phyloP scores from a whole-genome alignment of 2,797 vertebrate species.

The Poeciliopsis turneri region DNA sequence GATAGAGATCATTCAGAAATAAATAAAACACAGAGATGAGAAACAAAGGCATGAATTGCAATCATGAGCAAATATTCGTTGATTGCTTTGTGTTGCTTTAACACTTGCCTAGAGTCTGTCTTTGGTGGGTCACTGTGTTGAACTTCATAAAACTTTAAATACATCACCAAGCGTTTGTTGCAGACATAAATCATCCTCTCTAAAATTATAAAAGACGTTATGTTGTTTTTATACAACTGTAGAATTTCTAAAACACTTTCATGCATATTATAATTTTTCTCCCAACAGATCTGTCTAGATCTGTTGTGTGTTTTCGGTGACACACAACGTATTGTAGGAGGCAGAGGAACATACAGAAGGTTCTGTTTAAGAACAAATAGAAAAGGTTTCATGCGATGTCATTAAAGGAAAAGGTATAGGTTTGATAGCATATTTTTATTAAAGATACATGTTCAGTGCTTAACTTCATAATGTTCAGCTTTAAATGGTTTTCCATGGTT shows the following conservation, averaged over 20 bases:
- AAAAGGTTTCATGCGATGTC: no score
- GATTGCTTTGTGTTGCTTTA: background rate
- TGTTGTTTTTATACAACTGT: background rate
- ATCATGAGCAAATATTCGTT: background rate
- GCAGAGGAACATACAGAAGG: no score
- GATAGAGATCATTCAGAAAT: background rate
- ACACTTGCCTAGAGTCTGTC: background rate
- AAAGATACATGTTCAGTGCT: background rate
- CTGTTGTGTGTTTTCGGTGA: background rate
- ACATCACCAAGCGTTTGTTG: background rate
- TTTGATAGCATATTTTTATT: background rate
- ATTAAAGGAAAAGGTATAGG: background rate
- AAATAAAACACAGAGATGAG: background rate
- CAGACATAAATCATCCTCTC: background rate
- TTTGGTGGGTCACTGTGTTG: background rate
- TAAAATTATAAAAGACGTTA: background rate
- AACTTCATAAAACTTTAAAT: background rate
- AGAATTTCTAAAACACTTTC: background rate
- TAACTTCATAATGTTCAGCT: background rate
- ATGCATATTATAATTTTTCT: background rate
- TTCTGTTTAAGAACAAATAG: no score
- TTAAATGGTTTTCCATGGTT: background rate
- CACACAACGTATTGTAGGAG: background rate
- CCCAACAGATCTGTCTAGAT: background rate
- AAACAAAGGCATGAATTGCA: background rate